Evolutionary conservation across 2,797 vertebrate species (phyloP).

Genomic region (Falco berigora): DNA sequence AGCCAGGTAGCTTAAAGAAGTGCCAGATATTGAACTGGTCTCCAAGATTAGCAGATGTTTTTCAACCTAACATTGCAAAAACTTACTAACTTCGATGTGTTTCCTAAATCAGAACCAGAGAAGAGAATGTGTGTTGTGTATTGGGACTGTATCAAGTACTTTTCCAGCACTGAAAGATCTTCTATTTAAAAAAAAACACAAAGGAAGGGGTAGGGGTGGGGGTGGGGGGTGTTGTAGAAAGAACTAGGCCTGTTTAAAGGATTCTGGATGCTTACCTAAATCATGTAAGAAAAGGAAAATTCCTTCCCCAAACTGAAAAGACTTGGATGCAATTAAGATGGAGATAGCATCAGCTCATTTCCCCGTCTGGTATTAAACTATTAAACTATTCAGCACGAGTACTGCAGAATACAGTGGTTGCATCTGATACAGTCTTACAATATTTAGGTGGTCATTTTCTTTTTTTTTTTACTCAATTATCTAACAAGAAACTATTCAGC

Average conservation of each 20-base stretch:
- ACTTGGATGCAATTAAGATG: not conserved
- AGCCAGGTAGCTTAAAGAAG: constrained; percentile 34
- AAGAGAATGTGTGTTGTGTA: not conserved
- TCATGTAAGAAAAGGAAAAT: not conserved
- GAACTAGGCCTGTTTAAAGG: not conserved
- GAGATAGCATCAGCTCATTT: constrained; percentile 40
- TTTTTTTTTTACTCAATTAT: not conserved
- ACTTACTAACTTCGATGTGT: not conserved
- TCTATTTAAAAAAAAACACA: not conserved
- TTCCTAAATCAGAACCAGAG: constrained; percentile 25
- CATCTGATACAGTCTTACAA: not conserved
- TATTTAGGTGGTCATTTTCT: not conserved
- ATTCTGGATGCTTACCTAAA: not conserved
- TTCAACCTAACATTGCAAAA: not conserved
- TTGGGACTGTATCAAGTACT: not conserved
- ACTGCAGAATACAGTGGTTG: not conserved
- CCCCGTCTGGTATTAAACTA: not conserved
- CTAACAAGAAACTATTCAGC: constrained; percentile 26
- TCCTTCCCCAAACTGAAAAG: constrained; percentile 1
- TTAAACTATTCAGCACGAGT: not conserved
- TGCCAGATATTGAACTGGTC: constrained; percentile 12
- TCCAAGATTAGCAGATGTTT: constrained; percentile 46
- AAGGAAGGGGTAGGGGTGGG: too few relatives aligned
- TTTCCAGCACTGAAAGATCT: not conserved
- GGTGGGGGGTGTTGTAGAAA: not conserved